Evolutionary conservation across 2,888 invertebrate species (phyloP).

Genomic region (Capitulum mitella): DNA sequence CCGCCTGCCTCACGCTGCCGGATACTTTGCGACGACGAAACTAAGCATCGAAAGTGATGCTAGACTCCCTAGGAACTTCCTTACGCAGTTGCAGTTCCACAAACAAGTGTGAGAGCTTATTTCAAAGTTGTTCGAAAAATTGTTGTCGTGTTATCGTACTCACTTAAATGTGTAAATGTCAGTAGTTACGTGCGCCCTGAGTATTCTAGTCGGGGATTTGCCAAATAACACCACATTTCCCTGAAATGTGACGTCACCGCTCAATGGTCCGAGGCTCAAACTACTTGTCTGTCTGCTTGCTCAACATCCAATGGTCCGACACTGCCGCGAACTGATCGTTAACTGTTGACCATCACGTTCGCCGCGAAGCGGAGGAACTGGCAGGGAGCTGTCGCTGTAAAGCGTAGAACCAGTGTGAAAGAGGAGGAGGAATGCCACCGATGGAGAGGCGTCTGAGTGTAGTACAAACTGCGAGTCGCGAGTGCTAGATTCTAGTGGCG

Average conservation of each 20-base stretch:
- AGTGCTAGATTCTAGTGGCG: background rate
- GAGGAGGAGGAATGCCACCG: background rate
- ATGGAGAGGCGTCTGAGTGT: background rate
- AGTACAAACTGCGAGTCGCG: slow-evolving; percentile 3
- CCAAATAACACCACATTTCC: slow-evolving; percentile 17
- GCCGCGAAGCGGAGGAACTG: background rate
- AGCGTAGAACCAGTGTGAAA: background rate
- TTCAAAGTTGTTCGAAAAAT: too few species aligned
- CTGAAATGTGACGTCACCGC: background rate
- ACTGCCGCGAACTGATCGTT: background rate
- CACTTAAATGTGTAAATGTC: too few species aligned
- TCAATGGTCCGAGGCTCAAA: background rate
- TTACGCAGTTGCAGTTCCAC: too few species aligned
- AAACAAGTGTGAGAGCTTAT: too few species aligned
- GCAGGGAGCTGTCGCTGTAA: background rate
- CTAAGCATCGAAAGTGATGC: too few species aligned
- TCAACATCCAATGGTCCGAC: background rate
- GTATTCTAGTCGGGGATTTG: slow-evolving; percentile 13
- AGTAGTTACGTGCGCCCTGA: background rate
- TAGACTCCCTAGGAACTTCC: too few species aligned
- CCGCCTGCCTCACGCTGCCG: too few species aligned
- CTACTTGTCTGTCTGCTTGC: background rate
- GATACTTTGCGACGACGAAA: too few species aligned
- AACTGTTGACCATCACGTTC: background rate
- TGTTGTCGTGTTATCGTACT: too few species aligned